Percentiles rank a stretch among this genome's conserved stretches.
Conservation (phyloP, 2,888 invertebrate species). For the Myopa tessellatipennis region DNA sequence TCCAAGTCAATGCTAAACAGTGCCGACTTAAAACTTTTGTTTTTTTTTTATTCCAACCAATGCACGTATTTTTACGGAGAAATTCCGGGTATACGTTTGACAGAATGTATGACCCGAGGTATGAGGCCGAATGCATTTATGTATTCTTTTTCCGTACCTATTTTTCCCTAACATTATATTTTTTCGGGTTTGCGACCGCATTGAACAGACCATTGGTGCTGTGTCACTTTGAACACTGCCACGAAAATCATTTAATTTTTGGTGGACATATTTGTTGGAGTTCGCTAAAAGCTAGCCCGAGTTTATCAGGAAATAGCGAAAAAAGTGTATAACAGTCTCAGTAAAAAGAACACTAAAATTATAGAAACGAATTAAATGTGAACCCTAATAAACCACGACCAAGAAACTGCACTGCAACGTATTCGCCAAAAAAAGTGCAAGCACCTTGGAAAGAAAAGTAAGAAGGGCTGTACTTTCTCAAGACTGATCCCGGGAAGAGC, state of each 20-base stretch:
- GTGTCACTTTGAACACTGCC: not conserved
- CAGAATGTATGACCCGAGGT: too few relatives aligned
- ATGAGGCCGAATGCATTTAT: too few relatives aligned
- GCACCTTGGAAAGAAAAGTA: not conserved
- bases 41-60: too few relatives aligned
- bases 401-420: not conserved
- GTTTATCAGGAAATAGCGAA: not conserved
- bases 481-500: slow-evolving; percentile 13
- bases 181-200: too few relatives aligned
- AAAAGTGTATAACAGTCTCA: not conserved
- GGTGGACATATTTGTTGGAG: not conserved
- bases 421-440: not conserved
- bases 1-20: too few relatives aligned
- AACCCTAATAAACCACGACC: not conserved
- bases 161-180: too few relatives aligned
- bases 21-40: too few relatives aligned
- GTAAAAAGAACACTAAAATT: not conserved
- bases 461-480: not conserved
- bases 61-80: too few relatives aligned
- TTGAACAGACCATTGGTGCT: too few relatives aligned
- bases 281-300: not conserved
- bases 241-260: slow-evolving; percentile 1
- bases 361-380: not conserved
- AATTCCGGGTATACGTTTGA: too few relatives aligned
- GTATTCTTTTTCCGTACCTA: too few relatives aligned